Conservation (phyloP, 2,888 invertebrate genomes). For the Trachelus troglodyta region DNA sequence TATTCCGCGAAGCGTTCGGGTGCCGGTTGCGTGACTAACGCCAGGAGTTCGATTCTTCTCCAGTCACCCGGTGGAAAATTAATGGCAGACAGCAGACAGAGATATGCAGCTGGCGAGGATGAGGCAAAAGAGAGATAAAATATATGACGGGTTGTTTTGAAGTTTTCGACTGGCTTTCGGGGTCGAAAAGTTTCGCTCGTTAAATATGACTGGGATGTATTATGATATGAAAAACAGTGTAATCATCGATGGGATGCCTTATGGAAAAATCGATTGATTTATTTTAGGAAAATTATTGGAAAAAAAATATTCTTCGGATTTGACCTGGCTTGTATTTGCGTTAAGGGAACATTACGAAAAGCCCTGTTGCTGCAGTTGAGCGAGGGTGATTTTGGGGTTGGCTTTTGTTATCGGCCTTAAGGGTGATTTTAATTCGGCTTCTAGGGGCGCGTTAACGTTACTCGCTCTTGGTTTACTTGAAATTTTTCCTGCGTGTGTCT, state of each 20-base stretch:
- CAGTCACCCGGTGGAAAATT: neutral
- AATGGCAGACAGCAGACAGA: neutral
- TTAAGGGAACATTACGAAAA: neutral
- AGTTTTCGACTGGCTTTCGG: neutral
- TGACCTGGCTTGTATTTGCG: neutral
- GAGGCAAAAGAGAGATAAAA: conserved; percentile 5
- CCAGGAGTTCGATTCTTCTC: neutral
- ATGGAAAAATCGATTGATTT: neutral
- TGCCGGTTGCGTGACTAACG: neutral
- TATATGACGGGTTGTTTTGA: neutral
- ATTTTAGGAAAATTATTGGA: neutral
- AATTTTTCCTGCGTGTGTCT: neutral
- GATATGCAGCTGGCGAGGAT: neutral
- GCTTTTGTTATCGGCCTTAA: neutral
- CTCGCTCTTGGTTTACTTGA: neutral
- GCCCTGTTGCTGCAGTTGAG: neutral
- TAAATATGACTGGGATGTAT: neutral
- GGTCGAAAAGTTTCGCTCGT: neutral
- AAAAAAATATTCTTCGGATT: neutral
- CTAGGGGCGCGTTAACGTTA: neutral
- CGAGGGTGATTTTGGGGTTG: neutral
- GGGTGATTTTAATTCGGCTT: neutral
- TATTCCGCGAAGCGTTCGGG: neutral
- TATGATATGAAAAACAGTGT: no score
- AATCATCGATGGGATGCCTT: no score